phyloP scores from a whole-genome alignment of 2,113 vertebrate genomes.

The Haemorhous mexicanus region DNA sequence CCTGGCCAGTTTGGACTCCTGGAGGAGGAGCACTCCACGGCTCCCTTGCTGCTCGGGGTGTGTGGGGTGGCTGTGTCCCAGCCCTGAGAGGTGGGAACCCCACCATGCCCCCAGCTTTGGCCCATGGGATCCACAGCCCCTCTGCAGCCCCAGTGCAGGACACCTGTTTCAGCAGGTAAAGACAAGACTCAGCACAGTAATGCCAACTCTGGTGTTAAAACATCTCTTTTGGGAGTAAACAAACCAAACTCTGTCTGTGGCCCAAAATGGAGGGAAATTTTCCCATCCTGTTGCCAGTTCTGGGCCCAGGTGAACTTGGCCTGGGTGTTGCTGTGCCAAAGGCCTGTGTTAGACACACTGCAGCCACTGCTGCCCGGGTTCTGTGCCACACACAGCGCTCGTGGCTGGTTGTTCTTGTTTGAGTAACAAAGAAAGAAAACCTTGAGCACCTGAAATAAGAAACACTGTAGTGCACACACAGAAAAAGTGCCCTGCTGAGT shows the following conservation, averaged over 20 bases:
- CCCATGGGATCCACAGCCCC: neutral
- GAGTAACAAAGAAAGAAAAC: neutral
- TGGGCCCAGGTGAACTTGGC: neutral
- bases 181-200: neutral
- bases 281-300: neutral
- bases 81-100: neutral
- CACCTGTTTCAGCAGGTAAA: neutral
- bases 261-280: accelerated
- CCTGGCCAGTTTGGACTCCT: neutral
- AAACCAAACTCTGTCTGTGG: neutral
- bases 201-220: neutral
- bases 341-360: neutral
- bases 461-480: no score
- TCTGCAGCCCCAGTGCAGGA: accelerated
- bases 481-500: neutral
- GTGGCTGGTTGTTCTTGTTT: neutral
- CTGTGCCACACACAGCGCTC: neutral
- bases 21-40: neutral
- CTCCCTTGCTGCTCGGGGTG: neutral
- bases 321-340: neutral
- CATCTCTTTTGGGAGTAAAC: neutral
- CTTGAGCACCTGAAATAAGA: neutral
- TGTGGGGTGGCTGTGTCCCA: neutral
- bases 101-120: accelerated
- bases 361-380: accelerated